These are phyloP conservation scores for Oryzias woworae DNA, from an alignment of 2,113 vertebrate genomes.

Conservation along the genomic window DNA sequence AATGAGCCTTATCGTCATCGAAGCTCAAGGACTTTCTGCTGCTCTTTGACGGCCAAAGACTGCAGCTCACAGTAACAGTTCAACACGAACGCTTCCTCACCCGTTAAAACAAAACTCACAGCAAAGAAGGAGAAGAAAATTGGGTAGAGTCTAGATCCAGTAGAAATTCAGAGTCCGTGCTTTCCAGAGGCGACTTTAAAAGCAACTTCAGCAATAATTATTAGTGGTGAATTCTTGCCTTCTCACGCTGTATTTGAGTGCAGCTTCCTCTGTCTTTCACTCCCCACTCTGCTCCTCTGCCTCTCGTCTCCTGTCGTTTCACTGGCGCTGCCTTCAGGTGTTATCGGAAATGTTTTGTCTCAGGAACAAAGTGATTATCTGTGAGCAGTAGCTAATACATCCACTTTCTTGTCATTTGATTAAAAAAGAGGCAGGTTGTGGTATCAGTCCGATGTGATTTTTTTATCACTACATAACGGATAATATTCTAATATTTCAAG, in stretches of 20 bases:
- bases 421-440: too few species aligned
- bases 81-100: constrained; percentile 59
- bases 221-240: constrained; percentile 43
- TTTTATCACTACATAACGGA: too few species aligned
- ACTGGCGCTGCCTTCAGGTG: constrained; percentile 55
- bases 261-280: constrained; percentile 52
- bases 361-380: constrained; percentile 1
- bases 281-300: constrained; percentile 18
- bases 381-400: neutral
- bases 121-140: constrained; percentile 22
- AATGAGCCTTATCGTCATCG: constrained; percentile 44
- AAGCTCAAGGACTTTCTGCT: constrained; percentile 39
- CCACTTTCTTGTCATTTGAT: too few species aligned
- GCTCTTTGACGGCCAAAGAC: constrained; percentile 42
- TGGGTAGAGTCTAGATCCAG: constrained; percentile 47
- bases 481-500: too few species aligned
- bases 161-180: constrained; percentile 28
- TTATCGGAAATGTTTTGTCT: constrained; percentile 30
- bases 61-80: constrained; percentile 40
- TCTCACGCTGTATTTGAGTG: constrained; percentile 38
- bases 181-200: constrained; percentile 29
- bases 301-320: constrained; percentile 52
- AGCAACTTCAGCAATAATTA: constrained; percentile 42
- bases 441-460: neutral
- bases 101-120: constrained; percentile 36